Base-by-base conservation (phyloP, 2,797 vertebrate genomes). In the Neomorphus geoffroyi region DNA sequence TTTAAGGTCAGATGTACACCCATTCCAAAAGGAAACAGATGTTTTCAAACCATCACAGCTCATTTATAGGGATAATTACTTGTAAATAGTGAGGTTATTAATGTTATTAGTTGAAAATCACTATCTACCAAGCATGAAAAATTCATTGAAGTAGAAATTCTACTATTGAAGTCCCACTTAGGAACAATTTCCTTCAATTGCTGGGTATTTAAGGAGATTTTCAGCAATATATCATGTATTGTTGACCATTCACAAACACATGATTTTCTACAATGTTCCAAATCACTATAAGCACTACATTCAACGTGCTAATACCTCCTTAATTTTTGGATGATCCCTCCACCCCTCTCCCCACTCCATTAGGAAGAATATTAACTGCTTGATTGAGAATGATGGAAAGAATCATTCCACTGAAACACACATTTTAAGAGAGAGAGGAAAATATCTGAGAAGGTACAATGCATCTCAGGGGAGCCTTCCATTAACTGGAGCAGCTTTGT, bases 1-100 rank as follows among this genome's bases (percentile, higher is more conserved):
- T 84, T 92, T 92, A 60, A 95, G 91, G 91, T 75, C 77, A 96
- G 81, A 79, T 78, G 81, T 74, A 73, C 80, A 24, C 7, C 0
- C 30, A 66, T 45, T 92, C 58, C 82, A 80, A 73, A 91, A 92
- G 72, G 69, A 95, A 93, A 72, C 92, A 88, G 93, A 93, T 94
- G 93, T 86, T 96, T 92, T 56, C 84, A 66, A 72, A 86, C 37
- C 56, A 81, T 81, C 75, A 43, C 58, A 91, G 84, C 81, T 92
- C 62, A 71, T 93, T 86, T 80, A 11, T 10, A 54, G 30, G 65
- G 65, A 88, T 88, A 92, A 96, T 87, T 91, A 90, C 71, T 87
- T 93, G 89, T 69, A 94, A 96, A 93, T 69, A 93, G 57, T 41
- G 65, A 83, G 72, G 62, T 88, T 90, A 88, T 95, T 87, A 89